Percentiles rank a stretch among this genome's conserved stretches.
These are phyloP conservation scores for Mellivora capensis DNA, from an alignment of 2,113 vertebrate genomes.

Conservation along the genomic window DNA sequence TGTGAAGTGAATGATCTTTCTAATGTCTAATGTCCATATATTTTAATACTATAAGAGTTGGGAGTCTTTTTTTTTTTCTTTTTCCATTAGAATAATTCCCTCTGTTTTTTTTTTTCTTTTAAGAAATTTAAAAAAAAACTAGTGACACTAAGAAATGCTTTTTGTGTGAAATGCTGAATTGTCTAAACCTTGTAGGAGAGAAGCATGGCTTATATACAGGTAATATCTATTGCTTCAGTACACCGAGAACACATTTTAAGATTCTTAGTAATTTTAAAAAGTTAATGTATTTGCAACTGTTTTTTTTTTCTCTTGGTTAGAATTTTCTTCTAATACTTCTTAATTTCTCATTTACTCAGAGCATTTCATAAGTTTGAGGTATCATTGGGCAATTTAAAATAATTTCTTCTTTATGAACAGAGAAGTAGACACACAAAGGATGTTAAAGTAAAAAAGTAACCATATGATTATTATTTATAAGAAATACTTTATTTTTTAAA, in stretches of 20 bases:
- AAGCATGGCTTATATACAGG: background rate
- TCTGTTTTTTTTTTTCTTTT: background rate
- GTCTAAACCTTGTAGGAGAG: background rate
- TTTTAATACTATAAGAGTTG: background rate
- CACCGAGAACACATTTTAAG: background rate
- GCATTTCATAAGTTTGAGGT: background rate
- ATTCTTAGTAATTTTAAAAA: background rate
- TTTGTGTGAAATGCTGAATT: conserved; percentile 10
- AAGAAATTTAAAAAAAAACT: conserved; percentile 23
- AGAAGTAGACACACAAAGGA: background rate
- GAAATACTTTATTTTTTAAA: background rate
- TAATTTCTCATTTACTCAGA: conserved; percentile 23
- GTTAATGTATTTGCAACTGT: background rate
- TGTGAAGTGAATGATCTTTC: background rate
- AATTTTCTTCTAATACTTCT: background rate
- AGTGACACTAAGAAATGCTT: background rate
- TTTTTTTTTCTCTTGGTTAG: background rate
- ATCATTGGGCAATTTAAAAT: background rate
- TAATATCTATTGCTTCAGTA: background rate
- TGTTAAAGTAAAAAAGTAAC: background rate
- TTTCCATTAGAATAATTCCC: background rate
- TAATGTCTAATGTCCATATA: background rate
- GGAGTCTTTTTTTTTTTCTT: background rate
- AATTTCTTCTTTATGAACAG: background rate
- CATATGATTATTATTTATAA: background rate